These are phyloP conservation scores for Cuniculus paca DNA, from an alignment of 2,797 vertebrate species.

Conservation along the genomic window DNA sequence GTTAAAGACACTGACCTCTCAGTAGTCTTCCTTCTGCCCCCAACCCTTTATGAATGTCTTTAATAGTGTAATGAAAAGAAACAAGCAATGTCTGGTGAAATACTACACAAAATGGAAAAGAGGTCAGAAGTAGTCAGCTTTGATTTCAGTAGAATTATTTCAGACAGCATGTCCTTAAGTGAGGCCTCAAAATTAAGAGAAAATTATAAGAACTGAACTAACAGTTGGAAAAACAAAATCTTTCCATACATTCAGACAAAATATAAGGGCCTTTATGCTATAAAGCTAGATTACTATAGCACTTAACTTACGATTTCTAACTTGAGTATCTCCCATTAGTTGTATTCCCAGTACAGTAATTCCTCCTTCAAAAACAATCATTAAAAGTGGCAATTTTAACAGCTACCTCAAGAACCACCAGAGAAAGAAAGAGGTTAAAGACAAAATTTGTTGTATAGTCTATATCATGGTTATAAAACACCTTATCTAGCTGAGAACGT, in stretches of 20 bases:
- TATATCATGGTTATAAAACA: neutral
- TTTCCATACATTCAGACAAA: neutral
- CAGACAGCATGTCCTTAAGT: neutral
- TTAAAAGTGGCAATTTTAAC: neutral
- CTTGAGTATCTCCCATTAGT: neutral
- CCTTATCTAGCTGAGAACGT: neutral
- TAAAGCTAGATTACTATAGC: neutral
- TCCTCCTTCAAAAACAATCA: neutral
- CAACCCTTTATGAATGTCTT: neutral
- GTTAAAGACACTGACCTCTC: neutral
- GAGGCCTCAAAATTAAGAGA: neutral
- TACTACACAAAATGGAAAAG: neutral
- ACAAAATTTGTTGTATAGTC: neutral
- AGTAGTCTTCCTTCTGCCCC: rapidly evolving
- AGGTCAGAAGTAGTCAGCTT: neutral
- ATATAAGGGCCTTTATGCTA: neutral
- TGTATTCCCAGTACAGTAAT: neutral
- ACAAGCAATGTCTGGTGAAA: neutral
- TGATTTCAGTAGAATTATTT: neutral
- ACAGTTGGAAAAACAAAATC: neutral
- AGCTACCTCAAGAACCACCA: neutral
- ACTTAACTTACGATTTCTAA: neutral
- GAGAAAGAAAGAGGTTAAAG: neutral
- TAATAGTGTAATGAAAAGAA: neutral
- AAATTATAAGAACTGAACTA: neutral